phyloP scores from a whole-genome alignment of 2,797 vertebrate species.

The Karalla daura region DNA sequence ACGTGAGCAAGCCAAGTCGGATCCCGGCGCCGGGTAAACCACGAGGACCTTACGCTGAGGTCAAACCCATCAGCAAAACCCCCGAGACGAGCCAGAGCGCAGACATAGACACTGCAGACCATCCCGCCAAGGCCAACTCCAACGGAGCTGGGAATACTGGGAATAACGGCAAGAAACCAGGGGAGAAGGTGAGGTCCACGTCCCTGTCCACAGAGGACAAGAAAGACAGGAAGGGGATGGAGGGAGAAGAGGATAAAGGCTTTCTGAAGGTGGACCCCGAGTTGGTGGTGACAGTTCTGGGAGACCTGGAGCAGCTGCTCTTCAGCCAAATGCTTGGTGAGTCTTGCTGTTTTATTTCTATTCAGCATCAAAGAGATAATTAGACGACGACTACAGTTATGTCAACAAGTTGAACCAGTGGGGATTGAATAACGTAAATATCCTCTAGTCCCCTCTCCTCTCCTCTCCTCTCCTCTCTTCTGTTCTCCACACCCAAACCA shows the following conservation, averaged over 20 bases:
- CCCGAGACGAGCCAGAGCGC: slow-evolving; percentile 78
- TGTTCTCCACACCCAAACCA: slow-evolving; percentile 56
- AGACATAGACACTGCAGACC: slow-evolving; percentile 56
- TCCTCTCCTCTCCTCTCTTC: background rate
- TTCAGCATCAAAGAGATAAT: slow-evolving; percentile 5
- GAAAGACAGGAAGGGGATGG: slow-evolving; percentile 78
- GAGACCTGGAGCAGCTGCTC: slow-evolving; percentile 96
- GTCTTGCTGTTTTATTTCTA: slow-evolving; percentile 58
- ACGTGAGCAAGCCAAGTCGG: slow-evolving; percentile 88
- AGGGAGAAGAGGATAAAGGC: slow-evolving; percentile 88
- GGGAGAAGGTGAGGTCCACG: slow-evolving; percentile 58
- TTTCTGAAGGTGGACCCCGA: slow-evolving; percentile 98
- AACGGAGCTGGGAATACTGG: slow-evolving; percentile 66
- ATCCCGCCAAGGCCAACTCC: slow-evolving; percentile 82
- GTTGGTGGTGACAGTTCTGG: slow-evolving; percentile 96
- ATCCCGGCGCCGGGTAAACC: slow-evolving; percentile 86
- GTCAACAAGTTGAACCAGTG: slow-evolving; percentile 10
- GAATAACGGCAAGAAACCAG: slow-evolving; percentile 64
- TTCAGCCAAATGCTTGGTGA: slow-evolving; percentile 98
- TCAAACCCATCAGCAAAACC: slow-evolving; percentile 94
- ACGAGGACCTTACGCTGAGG: slow-evolving; percentile 93
- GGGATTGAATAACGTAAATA: slow-evolving; percentile 5
- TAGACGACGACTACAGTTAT: background rate
- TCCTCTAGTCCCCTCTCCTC: slow-evolving; percentile 2
- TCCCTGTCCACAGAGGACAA: slow-evolving; percentile 69